Base-by-base conservation (phyloP, 1,140 invertebrate genomes). In the Steinernema khuongi region DNA sequence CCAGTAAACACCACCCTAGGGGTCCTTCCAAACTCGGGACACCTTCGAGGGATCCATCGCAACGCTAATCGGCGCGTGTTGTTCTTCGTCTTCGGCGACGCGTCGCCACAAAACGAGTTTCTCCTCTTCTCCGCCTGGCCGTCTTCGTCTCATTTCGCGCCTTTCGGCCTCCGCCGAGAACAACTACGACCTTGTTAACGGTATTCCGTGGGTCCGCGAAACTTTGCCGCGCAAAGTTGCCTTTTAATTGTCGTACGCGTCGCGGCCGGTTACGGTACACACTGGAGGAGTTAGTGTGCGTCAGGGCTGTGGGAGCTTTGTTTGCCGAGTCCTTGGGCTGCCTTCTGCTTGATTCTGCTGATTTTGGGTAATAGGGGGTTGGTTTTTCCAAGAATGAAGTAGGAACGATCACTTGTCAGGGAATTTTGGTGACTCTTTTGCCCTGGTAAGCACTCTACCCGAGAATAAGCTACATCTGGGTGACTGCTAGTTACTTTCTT, bases 111-210 rank as follows among this genome's bases (percentile, higher is more conserved):
- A 60, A 60, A 60, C 50, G 50, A 60, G 50, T 60, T 60, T 60
- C 26, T 60, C 50, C 11, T 26, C 50, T 60, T 60, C 50, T 26
- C 4, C 50, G 50, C 50, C 50, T 60, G 50, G 50, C 50, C 7
- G 11, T 22, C 50, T 60, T 60, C 50, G 7, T 60, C 50, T 60
- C 50, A 60, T 60, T 60, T 60, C 50, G 50, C 50, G 50, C 50
- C 50, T 60, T 60, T 60, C 50, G 50, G 50, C 50, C 50, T 60
- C 22, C 50, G 50, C 50, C 4, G 50, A 60, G 50, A 60, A 60
- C 50, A 60, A 60, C 14, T 60, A 60, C 50, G 50, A 60, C 50
- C 50, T 60, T 60, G 50, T 60, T 60, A 60, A 60, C 50, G 50
- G 50, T 60, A 60, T 60, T 60, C 26, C 7, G 50, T 60, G 2